These are phyloP conservation scores for Syngnathus floridae DNA, from an alignment of 2,113 vertebrate genomes.

Conservation along the genomic window DNA sequence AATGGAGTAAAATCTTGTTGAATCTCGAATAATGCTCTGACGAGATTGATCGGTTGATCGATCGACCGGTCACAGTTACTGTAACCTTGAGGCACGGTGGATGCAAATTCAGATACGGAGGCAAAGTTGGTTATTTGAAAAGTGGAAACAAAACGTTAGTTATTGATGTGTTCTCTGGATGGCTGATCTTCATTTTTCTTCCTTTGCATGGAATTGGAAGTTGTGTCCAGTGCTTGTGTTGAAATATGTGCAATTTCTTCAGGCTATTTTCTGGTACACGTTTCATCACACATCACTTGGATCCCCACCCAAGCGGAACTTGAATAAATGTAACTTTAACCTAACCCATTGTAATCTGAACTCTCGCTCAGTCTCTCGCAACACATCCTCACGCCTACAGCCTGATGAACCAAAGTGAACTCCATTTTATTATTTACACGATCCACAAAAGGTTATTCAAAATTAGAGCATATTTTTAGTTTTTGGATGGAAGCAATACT, in stretches of 20 bases:
- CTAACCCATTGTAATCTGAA: background rate
- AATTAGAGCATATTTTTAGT: background rate
- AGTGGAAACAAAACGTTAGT: background rate
- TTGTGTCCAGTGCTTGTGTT: background rate
- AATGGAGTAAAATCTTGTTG: background rate
- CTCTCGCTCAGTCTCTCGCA: background rate
- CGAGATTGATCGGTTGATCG: no score
- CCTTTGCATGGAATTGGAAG: background rate
- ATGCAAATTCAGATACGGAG: no score
- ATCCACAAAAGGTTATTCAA: background rate
- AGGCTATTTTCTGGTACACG: background rate
- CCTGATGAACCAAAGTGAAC: background rate
- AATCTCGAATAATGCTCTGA: no score
- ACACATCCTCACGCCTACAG: background rate
- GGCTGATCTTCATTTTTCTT: background rate
- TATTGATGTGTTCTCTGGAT: background rate
- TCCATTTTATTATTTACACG: background rate
- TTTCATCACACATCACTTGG: conserved; percentile 4
- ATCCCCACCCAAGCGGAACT: background rate
- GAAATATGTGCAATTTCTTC: background rate
- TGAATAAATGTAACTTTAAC: conserved; percentile 1
- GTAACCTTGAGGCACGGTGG: no score
- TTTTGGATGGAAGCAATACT: no score
- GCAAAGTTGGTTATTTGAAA: background rate
- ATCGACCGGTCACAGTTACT: no score